A percentile compares a stretch with the other conserved stretches of the same genome.
phyloP scores from a whole-genome alignment of 1,140 invertebrate genomes.

The Steinernema feltiae region DNA sequence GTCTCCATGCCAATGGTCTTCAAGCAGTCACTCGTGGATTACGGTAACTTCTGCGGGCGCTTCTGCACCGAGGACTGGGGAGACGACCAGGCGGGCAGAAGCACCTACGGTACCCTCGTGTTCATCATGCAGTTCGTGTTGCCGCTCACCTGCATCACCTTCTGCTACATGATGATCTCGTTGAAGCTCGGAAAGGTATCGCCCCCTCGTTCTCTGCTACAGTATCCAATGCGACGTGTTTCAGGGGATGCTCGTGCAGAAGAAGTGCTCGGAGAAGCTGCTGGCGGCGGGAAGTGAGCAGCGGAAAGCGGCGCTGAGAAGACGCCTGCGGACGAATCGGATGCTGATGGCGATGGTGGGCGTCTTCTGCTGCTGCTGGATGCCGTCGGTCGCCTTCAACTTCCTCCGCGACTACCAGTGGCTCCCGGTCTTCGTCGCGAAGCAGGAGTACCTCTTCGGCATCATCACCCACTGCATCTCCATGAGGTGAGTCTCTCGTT shows the following conservation, averaged over 20 bases:
- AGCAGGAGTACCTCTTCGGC: slow-evolving; percentile 37
- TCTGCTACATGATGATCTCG: slow-evolving; percentile 85
- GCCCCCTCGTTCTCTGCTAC: slow-evolving; percentile 22
- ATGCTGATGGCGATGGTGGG: slow-evolving; percentile 95
- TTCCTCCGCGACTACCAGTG: slow-evolving; percentile 34
- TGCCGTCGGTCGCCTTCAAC: slow-evolving; percentile 37
- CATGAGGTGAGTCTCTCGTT: slow-evolving; percentile 27
- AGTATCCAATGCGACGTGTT: slow-evolving; percentile 10
- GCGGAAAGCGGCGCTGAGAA: slow-evolving; percentile 23
- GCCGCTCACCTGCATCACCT: slow-evolving; percentile 82
- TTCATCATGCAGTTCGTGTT: slow-evolving; percentile 73
- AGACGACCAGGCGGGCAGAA: slow-evolving; percentile 22
- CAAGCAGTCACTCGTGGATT: slow-evolving; percentile 32
- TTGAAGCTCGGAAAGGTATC: slow-evolving; percentile 68
- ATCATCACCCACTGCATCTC: slow-evolving; percentile 41
- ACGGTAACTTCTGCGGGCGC: slow-evolving; percentile 34
- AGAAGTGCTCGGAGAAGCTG: slow-evolving; percentile 19
- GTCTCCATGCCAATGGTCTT: slow-evolving; percentile 34
- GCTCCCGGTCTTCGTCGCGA: slow-evolving; percentile 31
- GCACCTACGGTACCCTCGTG: slow-evolving; percentile 33
- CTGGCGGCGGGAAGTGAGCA: slow-evolving; percentile 23
- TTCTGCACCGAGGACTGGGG: slow-evolving; percentile 39
- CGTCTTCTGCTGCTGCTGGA: slow-evolving; percentile 75
- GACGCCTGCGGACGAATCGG: slow-evolving; percentile 70
- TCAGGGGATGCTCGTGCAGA: slow-evolving; percentile 31